Base-by-base conservation (phyloP, 2,113 vertebrate genomes). In the Eupsittula cactorum region DNA sequence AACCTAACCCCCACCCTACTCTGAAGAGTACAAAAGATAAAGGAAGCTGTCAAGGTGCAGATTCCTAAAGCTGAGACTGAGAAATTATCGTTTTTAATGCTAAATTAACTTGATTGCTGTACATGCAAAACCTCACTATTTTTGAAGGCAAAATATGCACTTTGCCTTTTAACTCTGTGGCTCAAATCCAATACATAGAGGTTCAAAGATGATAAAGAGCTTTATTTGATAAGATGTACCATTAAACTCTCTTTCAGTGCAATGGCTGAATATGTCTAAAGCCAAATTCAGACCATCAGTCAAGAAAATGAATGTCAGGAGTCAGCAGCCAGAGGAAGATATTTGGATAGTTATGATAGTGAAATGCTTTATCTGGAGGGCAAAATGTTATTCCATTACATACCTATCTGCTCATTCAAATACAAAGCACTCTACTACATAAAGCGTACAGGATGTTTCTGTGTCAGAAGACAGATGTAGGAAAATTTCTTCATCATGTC, bases 331-430 rank as follows among this genome's bases (percentile, higher is more conserved):
- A 88, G 65, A 65, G 70, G 73, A 90, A 68, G 39, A 74, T 74
- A 31, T n/a, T 42, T 85, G 65, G 74, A 73, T 8, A 70, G n/a
- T 46, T 41, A 63, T 33, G 74, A 59, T 2, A 91, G 69, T 76
- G n/a, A 91, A 93, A 90, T 79, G 55, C 29, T 86, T 91, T 82
- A 76, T 91, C 75, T 90, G 33, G 44, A 93, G 42, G 41, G 39
- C 59, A 92, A 86, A 93, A 93, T 47, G 10, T 86, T 93, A 63
- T 59, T 95, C 59, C 70, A 90, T 91, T 74, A 63, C 79, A 49
- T 65, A 86, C 37, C 74, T 81, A 86, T 89, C 70, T 67, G 42
- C 71, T 85, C 78, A 82, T 90, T 80, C 70, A 90, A 78, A 74
- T 64, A 74, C 4, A 77, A 92, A 96, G 80, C n/a, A 73, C 31